These are phyloP conservation scores for Mantis religiosa DNA, from an alignment of 2,888 invertebrate species.

Conservation along the genomic window DNA sequence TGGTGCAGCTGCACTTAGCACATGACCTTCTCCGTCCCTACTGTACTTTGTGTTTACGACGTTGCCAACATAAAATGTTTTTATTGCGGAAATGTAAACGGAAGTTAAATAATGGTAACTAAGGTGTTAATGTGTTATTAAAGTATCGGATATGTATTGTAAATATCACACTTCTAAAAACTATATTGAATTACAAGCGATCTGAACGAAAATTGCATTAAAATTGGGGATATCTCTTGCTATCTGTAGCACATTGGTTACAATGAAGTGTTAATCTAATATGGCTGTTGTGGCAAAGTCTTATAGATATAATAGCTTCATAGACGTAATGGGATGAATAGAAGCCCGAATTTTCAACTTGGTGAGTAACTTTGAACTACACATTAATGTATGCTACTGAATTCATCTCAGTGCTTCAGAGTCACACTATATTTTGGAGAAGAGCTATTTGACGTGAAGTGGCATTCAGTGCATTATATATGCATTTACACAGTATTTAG, in stretches of 20 bases:
- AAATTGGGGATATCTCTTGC: background rate
- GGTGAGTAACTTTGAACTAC: background rate
- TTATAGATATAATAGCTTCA: background rate
- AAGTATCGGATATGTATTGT: background rate
- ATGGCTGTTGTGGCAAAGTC: conserved; percentile 29
- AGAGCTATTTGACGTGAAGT: background rate
- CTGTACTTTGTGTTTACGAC: background rate
- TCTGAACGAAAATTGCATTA: background rate
- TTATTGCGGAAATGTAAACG: background rate
- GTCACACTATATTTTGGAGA: background rate
- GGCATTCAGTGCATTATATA: background rate
- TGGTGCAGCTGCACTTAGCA: conserved; percentile 40
- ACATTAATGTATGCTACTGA: background rate
- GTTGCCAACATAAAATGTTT: conserved; percentile 24
- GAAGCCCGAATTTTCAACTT: background rate
- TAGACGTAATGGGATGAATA: background rate
- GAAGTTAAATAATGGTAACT: background rate
- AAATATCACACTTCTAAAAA: background rate
- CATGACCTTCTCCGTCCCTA: conserved; percentile 39
- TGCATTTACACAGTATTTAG: background rate
- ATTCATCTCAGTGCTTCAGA: background rate
- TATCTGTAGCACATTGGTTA: conserved; percentile 11
- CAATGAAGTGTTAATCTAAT: conserved; percentile 27
- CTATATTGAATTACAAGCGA: background rate
- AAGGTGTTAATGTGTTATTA: background rate